A percentile compares a stretch with the other conserved stretches of the same genome.
phyloP scores from a whole-genome alignment of 2,888 invertebrate species.

The Calephelis perditalis region DNA sequence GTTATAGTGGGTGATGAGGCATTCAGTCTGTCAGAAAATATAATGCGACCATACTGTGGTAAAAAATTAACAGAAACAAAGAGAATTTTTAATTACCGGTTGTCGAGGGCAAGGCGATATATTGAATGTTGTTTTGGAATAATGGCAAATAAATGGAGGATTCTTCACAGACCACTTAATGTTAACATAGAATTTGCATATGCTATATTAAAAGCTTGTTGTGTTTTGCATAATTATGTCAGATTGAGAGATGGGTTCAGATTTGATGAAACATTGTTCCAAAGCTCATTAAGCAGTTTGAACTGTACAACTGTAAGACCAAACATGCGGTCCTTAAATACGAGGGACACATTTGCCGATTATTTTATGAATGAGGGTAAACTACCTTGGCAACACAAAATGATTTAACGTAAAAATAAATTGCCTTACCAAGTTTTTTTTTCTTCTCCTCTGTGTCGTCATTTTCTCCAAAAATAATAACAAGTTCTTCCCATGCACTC shows the following conservation, averaged over 20 bases:
- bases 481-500: too few species aligned
- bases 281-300: conserved; percentile 16
- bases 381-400: neutral
- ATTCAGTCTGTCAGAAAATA: conserved; percentile 23
- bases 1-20: conserved; percentile 27
- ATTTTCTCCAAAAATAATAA: too few species aligned
- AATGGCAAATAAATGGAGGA: conserved; percentile 27
- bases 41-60: conserved; percentile 23
- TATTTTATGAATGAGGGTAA: neutral
- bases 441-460: too few species aligned
- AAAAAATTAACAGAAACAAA: conserved; percentile 20
- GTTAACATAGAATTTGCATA: neutral
- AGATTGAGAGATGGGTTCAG: too few species aligned
- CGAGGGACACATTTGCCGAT: conserved; percentile 17
- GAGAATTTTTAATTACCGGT: conserved; percentile 20
- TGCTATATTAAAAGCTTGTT: too few species aligned
- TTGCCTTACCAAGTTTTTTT: too few species aligned
- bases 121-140: conserved; percentile 26
- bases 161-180: conserved; percentile 19
- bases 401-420: neutral
- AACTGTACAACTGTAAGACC: conserved; percentile 15
- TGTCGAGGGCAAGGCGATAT: conserved; percentile 24
- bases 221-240: too few species aligned
- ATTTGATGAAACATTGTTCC: neutral
- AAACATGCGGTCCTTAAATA: conserved; percentile 14